phyloP scores from a whole-genome alignment of 1,140 invertebrate species.

The Metopolophium dirhodum region DNA sequence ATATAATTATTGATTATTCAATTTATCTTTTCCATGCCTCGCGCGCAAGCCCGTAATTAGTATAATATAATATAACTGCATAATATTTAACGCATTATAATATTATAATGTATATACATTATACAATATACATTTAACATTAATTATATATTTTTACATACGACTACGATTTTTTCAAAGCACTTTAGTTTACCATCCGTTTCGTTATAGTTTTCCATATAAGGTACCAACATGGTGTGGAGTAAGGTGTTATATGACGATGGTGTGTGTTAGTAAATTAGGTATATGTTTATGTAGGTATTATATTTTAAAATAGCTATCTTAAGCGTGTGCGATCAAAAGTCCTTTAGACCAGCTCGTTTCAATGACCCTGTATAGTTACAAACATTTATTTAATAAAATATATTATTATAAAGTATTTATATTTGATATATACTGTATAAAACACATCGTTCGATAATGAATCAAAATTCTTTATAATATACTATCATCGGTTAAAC shows the following conservation, averaged over 20 bases:
- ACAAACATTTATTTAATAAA: not conserved
- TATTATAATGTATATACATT: too few relatives aligned
- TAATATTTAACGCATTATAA: too few relatives aligned
- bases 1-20: not conserved
- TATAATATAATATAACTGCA: too few relatives aligned
- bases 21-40: not conserved
- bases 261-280: not conserved
- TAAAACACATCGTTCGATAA: not conserved
- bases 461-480: slow-evolving; percentile 32
- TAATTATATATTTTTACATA: not conserved
- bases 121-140: not conserved
- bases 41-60: not conserved
- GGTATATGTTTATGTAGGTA: not conserved
- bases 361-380: not conserved
- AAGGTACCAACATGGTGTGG: not conserved
- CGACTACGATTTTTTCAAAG: not conserved
- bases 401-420: not conserved
- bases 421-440: not conserved
- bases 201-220: not conserved
- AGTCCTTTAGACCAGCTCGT: not conserved
- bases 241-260: not conserved
- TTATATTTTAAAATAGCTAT: not conserved
- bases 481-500: slow-evolving; percentile 25
- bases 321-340: not conserved
- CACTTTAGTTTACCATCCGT: not conserved